A percentile compares a stretch with the other conserved stretches of the same genome.
These are phyloP conservation scores for Sycophila texana DNA, from an alignment of 2,888 invertebrate genomes.

Conservation along the genomic window DNA sequence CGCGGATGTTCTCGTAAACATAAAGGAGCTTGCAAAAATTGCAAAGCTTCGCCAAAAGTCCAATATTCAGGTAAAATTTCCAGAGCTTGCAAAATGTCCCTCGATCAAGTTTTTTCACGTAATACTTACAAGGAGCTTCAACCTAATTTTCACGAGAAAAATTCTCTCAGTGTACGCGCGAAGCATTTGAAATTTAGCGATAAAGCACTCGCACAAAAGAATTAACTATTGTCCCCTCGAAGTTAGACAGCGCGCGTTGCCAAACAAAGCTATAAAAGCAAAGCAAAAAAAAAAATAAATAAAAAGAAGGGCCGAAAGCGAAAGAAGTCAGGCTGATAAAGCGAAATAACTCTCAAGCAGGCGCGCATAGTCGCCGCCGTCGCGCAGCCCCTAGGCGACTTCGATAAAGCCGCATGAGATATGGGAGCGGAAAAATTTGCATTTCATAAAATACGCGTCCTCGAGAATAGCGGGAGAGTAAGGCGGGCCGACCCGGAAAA, in stretches of 20 bases:
- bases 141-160: no score
- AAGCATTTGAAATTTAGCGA: no score
- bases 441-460: conserved; percentile 68
- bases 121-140: no score
- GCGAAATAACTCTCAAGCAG: conserved; percentile 35
- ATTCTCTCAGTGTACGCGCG: no score
- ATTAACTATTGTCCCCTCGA: background rate
- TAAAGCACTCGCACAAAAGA: no score
- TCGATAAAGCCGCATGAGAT: conserved; percentile 52
- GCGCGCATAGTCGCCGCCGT: conserved; percentile 18
- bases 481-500: conserved; percentile 40
- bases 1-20: no score
- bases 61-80: no score
- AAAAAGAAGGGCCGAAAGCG: conserved; percentile 19
- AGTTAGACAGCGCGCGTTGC: background rate
- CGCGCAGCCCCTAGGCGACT: conserved; percentile 14
- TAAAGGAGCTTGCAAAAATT: no score
- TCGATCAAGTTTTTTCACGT: no score
- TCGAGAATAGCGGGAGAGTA: conserved; percentile 48
- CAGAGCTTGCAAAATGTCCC: no score
- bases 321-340: conserved; percentile 51
- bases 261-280: conserved; percentile 7
- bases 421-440: conserved; percentile 65
- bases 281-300: conserved; percentile 26
- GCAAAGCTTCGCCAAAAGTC: no score